phyloP scores from a whole-genome alignment of 1,140 invertebrate species.

The Aphidius ervi region DNA sequence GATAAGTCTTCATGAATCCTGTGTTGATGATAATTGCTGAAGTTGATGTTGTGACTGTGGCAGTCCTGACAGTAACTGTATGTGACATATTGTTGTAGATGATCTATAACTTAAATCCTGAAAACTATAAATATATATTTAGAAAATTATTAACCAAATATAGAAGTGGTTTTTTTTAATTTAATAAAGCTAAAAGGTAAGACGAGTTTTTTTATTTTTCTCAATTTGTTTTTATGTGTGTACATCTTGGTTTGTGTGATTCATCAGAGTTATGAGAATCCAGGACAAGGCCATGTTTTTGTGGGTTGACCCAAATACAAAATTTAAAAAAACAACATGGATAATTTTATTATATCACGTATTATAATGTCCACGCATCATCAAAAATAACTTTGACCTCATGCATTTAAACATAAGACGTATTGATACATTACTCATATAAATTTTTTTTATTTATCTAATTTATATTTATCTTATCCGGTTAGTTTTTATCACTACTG shows the following conservation, averaged over 20 bases:
- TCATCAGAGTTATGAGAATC: constrained; percentile 16
- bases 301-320: constrained; percentile 27
- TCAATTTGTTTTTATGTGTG: not conserved
- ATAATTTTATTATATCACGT: constrained; percentile 5
- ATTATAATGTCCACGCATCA: too few species aligned
- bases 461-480: not conserved
- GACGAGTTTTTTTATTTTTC: not conserved
- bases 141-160: not conserved
- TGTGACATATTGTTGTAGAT: constrained; percentile 64
- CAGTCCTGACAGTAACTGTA: constrained; percentile 76
- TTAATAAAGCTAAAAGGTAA: not conserved
- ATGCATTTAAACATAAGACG: not conserved
- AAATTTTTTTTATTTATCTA: not conserved
- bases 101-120: not conserved
- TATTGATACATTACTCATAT: not conserved
- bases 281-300: constrained; percentile 35
- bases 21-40: constrained; percentile 71
- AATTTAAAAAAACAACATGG: not conserved
- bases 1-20: constrained; percentile 67
- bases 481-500: not conserved
- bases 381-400: constrained; percentile 22
- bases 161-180: not conserved
- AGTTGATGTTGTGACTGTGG: constrained; percentile 72
- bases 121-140: constrained; percentile 7
- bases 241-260: not conserved